Evolutionary conservation across 2,113 vertebrate genomes (phyloP).

Genomic region (Macroglossus sobrinus): DNA sequence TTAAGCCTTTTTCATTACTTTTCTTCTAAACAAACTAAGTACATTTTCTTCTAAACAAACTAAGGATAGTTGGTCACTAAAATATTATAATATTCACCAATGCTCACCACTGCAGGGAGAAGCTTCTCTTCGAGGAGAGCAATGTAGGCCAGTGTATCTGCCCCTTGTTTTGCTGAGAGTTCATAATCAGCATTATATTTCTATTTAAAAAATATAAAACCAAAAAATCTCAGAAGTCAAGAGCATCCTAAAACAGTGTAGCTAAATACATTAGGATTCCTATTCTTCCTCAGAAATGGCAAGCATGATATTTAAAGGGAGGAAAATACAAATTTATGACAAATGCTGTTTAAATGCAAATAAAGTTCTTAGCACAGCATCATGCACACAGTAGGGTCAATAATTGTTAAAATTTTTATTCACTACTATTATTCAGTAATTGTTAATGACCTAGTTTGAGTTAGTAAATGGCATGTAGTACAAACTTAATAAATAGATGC

Average conservation of each 20-base stretch:
- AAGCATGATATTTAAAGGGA: neutral
- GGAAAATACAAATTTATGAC: neutral
- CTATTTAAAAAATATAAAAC: conserved; percentile 79
- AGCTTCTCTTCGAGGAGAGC: conserved; percentile 97
- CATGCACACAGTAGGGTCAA: neutral
- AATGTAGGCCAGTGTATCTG: conserved; percentile 96
- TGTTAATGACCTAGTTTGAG: neutral
- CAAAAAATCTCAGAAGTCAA: conserved; percentile 17
- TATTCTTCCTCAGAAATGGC: conserved; percentile 14
- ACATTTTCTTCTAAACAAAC: neutral
- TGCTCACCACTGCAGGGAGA: conserved; percentile 90
- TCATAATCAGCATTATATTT: conserved; percentile 96
- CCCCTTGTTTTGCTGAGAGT: conserved; percentile 94
- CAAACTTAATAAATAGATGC: conserved; percentile 1
- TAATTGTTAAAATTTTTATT: neutral
- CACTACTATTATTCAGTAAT: neutral
- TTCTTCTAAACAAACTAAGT: neutral
- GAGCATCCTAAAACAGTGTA: neutral
- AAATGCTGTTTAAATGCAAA: neutral
- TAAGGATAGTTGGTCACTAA: neutral
- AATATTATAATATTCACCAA: neutral
- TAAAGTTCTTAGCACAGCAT: neutral
- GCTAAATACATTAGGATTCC: neutral
- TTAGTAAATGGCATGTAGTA: neutral
- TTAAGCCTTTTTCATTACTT: neutral